Percentiles rank a stretch among this genome's conserved stretches.
These are phyloP conservation scores for Yponomeuta cagnagella DNA, from an alignment of 2,888 invertebrate species.

Conservation along the genomic window DNA sequence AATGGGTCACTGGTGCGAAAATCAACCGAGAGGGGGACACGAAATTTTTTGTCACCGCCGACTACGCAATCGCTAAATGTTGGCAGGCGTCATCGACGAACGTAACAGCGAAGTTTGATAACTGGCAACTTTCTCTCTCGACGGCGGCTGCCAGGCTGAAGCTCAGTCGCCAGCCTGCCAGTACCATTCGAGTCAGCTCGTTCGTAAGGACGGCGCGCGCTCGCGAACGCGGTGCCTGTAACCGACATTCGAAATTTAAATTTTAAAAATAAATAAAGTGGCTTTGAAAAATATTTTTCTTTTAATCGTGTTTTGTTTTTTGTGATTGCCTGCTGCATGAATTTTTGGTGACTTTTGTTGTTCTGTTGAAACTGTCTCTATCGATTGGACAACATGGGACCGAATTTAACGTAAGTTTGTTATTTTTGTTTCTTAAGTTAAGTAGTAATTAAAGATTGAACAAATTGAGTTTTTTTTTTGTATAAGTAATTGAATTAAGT, in stretches of 20 bases:
- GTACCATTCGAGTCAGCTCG: conserved; percentile 46
- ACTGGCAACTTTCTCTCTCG: conserved; percentile 70
- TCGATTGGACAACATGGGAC: conserved; percentile 48
- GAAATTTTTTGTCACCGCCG: conserved; percentile 69
- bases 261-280: conserved; percentile 26
- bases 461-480: background rate
- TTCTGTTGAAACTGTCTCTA: background rate
- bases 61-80: conserved; percentile 63
- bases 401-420: conserved; percentile 52
- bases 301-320: background rate
- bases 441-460: background rate
- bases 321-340: background rate
- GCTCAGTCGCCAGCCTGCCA: conserved; percentile 12
- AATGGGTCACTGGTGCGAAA: conserved; percentile 67
- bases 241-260: conserved; percentile 32
- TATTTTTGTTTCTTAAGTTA: background rate
- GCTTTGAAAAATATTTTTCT: background rate
- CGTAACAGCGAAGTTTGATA: conserved; percentile 72
- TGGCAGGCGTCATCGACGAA: conserved; percentile 65
- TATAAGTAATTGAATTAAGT: background rate
- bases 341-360: conserved; percentile 12
- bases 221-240: conserved; percentile 38
- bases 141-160: conserved; percentile 17
- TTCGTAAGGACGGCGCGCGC: conserved; percentile 55
- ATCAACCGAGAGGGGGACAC: conserved; percentile 38